A percentile compares a stretch with the other conserved stretches of the same genome.
phyloP scores from a whole-genome alignment of 2,888 invertebrate genomes.

The Taphrorychus bicolor region DNA sequence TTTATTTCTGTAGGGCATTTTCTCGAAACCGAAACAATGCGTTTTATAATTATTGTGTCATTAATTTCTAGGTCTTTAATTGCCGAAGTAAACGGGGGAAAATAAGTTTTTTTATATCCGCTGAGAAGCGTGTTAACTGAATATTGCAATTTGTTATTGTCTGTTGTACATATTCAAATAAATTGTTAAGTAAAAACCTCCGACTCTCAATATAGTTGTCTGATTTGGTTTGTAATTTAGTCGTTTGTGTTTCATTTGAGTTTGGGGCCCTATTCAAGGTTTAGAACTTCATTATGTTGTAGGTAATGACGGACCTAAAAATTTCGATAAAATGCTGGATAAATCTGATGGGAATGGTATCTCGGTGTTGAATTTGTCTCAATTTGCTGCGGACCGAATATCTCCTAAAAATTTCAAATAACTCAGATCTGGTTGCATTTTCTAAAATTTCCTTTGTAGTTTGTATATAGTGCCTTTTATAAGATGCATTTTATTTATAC shows the following conservation, averaged over 20 bases:
- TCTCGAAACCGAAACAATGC: not conserved
- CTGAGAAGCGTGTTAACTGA: slow-evolving; percentile 9
- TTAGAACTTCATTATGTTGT: slow-evolving; percentile 33
- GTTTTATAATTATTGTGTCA: slow-evolving; percentile 7
- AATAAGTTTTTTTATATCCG: slow-evolving; percentile 12
- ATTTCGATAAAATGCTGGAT: slow-evolving; percentile 35
- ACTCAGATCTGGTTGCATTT: not conserved
- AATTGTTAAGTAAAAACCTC: slow-evolving; percentile 25
- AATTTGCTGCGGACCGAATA: slow-evolving; percentile 46
- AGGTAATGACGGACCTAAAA: slow-evolving; percentile 42
- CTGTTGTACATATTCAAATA: slow-evolving; percentile 38
- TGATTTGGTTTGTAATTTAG: not conserved
- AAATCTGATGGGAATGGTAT: slow-evolving; percentile 36
- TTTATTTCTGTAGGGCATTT: not conserved
- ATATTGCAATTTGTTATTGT: slow-evolving; percentile 38
- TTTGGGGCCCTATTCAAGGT: not conserved
- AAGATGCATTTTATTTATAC: not conserved
- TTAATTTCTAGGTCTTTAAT: slow-evolving; percentile 33
- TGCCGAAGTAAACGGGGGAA: slow-evolving; percentile 2
- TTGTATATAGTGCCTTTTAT: not conserved
- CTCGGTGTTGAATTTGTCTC: slow-evolving; percentile 44
- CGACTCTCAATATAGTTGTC: not conserved
- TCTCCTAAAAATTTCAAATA: slow-evolving; percentile 43
- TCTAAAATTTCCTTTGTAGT: too few relatives aligned
- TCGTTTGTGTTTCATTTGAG: not conserved